phyloP scores from a whole-genome alignment of 2,888 invertebrate genomes.

The Acanthosepion lycidas region DNA sequence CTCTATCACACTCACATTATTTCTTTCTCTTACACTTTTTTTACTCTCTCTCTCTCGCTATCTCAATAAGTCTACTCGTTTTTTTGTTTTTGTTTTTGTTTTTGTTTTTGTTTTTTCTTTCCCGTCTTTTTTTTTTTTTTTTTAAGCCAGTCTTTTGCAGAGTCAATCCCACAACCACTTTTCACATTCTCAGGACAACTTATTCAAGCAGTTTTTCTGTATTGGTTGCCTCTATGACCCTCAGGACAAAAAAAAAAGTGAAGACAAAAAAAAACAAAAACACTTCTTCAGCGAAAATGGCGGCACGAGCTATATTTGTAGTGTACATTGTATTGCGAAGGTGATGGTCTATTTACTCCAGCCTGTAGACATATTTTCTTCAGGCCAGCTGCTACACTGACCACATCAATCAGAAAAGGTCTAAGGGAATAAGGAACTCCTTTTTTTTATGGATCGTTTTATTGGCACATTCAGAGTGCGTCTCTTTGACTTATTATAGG shows the following conservation, averaged over 20 bases:
- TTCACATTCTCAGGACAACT: not conserved
- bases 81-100: no score
- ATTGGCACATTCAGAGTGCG: not conserved
- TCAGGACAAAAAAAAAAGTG: not conserved
- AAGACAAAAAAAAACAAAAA: not conserved
- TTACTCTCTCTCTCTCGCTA: not conserved
- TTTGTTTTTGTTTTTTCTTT: no score
- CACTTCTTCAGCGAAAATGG: not conserved
- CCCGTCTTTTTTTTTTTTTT: not conserved
- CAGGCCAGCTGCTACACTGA: conserved; percentile 22
- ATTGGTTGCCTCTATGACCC: not conserved
- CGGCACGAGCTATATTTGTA: not conserved
- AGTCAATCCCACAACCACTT: not conserved
- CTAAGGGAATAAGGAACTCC: not conserved
- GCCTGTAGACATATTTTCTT: not conserved
- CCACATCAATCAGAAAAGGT: conserved; percentile 21
- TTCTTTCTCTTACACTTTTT: not conserved
- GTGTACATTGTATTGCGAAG: not conserved
- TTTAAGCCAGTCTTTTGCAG: no score
- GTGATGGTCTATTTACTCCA: not conserved
- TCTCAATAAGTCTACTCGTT: not conserved
- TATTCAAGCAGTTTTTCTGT: not conserved
- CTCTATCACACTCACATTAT: rapidly evolving
- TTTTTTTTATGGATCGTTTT: not conserved
- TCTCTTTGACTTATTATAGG: not conserved